These are phyloP conservation scores for Philaethria dido DNA, from an alignment of 2,888 invertebrate species.

Conservation along the genomic window DNA sequence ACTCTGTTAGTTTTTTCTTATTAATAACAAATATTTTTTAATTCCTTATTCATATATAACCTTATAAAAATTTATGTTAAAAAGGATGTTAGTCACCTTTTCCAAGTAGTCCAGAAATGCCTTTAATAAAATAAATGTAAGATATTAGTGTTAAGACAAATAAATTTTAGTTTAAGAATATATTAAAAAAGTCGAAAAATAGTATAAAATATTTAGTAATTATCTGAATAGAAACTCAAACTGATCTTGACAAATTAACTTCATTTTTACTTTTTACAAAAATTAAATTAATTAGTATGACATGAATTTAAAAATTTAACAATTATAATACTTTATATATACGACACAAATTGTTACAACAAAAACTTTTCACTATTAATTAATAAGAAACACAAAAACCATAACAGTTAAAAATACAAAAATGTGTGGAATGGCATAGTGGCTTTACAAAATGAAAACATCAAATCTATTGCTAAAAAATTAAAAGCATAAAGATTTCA, in stretches of 20 bases:
- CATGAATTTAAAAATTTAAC: too few species aligned
- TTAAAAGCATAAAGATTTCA: background rate
- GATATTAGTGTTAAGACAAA: background rate
- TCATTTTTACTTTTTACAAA: too few species aligned
- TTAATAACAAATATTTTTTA: background rate
- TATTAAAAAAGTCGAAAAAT: background rate
- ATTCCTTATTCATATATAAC: background rate
- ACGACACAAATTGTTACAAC: too few species aligned
- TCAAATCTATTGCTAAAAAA: background rate
- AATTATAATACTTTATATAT: too few species aligned
- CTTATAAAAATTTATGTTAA: background rate
- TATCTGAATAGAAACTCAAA: too few species aligned
- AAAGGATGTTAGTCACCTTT: slow-evolving; percentile 24
- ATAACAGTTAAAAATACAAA: slow-evolving; percentile 10
- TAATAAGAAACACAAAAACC: background rate
- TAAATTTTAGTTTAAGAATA: background rate
- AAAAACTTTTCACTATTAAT: too few species aligned
- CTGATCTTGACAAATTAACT: too few species aligned
- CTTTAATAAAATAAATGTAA: slow-evolving; percentile 18
- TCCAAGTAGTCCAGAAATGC: slow-evolving; percentile 26
- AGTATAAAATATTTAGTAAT: too few species aligned
- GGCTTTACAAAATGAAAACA: background rate
- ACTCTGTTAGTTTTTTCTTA: background rate
- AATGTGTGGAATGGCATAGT: background rate
- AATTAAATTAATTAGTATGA: too few species aligned